Percentiles rank a stretch among this genome's conserved stretches.
phyloP scores from a whole-genome alignment of 2,797 vertebrate species.

The Chrysocyon brachyurus region DNA sequence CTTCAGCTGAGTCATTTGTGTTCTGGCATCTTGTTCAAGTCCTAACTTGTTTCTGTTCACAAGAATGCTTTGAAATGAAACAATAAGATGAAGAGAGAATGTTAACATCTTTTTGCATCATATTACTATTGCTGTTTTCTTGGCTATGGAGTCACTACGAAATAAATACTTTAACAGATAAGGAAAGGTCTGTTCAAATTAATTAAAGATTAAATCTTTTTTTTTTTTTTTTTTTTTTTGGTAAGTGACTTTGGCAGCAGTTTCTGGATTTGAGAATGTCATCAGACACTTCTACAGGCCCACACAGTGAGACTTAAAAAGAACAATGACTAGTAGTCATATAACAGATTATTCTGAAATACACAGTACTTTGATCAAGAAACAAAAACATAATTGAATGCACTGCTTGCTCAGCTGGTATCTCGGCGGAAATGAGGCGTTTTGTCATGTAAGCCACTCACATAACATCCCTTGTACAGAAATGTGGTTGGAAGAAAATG shows the following conservation, averaged over 20 bases:
- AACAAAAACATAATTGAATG: constrained; percentile 3
- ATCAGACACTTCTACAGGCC: neutral
- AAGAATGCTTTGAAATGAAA: constrained; percentile 77
- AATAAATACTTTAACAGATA: constrained; percentile 33
- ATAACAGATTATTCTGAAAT: constrained; percentile 23
- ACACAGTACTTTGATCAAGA: neutral
- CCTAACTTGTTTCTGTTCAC: constrained; percentile 69
- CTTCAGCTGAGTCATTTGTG: constrained; percentile 58
- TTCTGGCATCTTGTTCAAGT: constrained; percentile 48
- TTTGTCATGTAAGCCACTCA: neutral
- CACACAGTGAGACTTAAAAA: neutral
- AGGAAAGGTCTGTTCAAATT: neutral
- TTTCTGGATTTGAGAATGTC: neutral
- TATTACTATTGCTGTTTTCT: neutral
- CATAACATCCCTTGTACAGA: neutral
- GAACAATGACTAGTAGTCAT: neutral
- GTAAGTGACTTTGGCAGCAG: neutral
- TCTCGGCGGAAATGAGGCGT: neutral
- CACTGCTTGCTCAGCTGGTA: neutral
- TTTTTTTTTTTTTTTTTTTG: neutral
- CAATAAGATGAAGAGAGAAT: constrained; percentile 61
- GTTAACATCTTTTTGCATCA: constrained; percentile 32
- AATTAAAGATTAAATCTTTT: constrained; percentile 21
- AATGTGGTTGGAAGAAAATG: neutral
- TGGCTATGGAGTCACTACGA: neutral